Percentiles rank a stretch among this genome's conserved stretches.
Evolutionary conservation across 2,888 invertebrate species (phyloP).

Genomic region (Euplexia lucipara): DNA sequence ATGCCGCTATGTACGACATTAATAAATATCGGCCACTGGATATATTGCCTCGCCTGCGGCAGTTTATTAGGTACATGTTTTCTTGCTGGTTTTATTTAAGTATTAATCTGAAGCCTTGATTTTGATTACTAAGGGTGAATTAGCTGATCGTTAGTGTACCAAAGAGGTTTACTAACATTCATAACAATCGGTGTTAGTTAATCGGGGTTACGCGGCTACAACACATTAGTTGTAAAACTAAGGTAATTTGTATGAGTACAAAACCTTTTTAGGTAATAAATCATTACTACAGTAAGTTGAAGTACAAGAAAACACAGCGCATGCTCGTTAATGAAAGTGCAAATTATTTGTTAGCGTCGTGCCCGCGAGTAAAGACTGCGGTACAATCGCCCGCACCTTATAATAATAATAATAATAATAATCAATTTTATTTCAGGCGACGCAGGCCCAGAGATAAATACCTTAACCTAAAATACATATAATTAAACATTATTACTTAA

Average conservation of each 20-base stretch:
- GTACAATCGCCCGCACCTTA: constrained; percentile 52
- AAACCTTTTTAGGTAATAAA: constrained; percentile 65
- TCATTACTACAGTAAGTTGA: constrained; percentile 62
- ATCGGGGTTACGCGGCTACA: constrained; percentile 40
- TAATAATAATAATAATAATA: too few species aligned
- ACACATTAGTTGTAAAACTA: constrained; percentile 53
- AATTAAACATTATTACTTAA: too few species aligned
- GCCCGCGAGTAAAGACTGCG: constrained; percentile 38
- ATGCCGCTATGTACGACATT: constrained; percentile 60
- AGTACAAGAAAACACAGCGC: constrained; percentile 62
- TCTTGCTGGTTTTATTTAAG: constrained; percentile 53
- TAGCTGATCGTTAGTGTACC: constrained; percentile 16
- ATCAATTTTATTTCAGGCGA: too few species aligned
- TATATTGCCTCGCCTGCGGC: constrained; percentile 61
- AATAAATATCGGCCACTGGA: constrained; percentile 69
- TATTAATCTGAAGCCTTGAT: constrained; percentile 21
- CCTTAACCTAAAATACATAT: too few species aligned
- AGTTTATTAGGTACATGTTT: constrained; percentile 55
- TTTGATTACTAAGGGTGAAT: constrained; percentile 28
- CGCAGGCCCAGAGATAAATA: too few species aligned
- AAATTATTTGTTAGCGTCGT: constrained; percentile 68
- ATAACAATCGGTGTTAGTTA: constrained; percentile 29
- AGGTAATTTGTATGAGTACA: constrained; percentile 59
- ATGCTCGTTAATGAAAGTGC: constrained; percentile 66
- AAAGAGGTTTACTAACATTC: constrained; percentile 21